A percentile compares a stretch with the other conserved stretches of the same genome.
Conservation (phyloP, 2,797 vertebrate species). For the Sylvilagus floridanus region DNA sequence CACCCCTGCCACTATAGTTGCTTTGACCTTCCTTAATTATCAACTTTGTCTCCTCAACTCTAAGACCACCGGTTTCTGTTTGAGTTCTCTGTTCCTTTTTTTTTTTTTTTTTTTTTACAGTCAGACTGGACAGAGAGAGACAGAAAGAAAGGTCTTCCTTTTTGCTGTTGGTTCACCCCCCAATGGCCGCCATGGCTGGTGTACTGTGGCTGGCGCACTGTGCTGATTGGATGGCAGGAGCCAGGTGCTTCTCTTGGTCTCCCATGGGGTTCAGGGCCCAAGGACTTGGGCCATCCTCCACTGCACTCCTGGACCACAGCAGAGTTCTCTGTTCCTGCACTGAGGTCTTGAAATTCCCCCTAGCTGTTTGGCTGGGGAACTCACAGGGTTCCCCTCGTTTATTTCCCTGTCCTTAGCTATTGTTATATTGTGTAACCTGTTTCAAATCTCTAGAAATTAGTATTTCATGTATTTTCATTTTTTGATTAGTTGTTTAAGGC, state of each 20-base stretch:
- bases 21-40: neutral
- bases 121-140: no score
- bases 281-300: no score
- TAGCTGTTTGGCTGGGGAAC: neutral
- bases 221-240: no score
- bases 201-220: no score
- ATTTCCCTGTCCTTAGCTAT: neutral
- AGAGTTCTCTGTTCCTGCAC: neutral
- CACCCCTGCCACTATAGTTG: neutral
- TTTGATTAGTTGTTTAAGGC: slow-evolving; percentile 29
- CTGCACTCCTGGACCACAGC: no score
- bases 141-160: no score
- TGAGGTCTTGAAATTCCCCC: neutral
- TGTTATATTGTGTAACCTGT: neutral
- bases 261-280: no score
- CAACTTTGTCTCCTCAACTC: neutral
- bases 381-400: neutral
- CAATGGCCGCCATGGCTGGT: no score
- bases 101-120: no score
- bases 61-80: neutral
- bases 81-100: neutral
- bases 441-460: neutral
- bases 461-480: neutral
- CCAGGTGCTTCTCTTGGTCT: no score
- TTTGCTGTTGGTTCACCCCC: no score